These are phyloP conservation scores for Cerastis rubricosa DNA, from an alignment of 2,888 invertebrate species.

Conservation along the genomic window DNA sequence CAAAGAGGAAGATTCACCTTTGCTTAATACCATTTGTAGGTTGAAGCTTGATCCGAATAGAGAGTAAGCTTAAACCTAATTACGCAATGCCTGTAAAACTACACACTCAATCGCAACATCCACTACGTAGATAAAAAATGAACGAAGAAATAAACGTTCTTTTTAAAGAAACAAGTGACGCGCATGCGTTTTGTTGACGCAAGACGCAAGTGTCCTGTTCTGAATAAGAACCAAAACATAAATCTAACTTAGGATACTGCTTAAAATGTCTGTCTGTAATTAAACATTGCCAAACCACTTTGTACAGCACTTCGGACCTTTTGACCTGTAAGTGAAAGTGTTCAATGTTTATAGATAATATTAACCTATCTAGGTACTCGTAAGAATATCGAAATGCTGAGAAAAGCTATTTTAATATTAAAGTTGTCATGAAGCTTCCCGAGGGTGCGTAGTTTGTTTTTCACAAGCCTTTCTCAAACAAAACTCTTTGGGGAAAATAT, in stretches of 20 bases:
- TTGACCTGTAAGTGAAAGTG: constrained; percentile 16
- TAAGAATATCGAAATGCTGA: not conserved
- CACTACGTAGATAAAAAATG: too few relatives aligned
- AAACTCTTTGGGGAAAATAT: not conserved
- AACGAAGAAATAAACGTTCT: too few relatives aligned
- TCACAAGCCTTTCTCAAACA: not conserved
- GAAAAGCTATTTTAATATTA: not conserved
- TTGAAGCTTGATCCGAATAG: too few relatives aligned
- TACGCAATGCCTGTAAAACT: too few relatives aligned
- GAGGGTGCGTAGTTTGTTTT: not conserved
- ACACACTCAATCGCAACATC: too few relatives aligned
- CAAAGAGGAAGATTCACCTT: not conserved
- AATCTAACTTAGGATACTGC: not conserved
- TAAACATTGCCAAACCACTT: constrained; percentile 24
- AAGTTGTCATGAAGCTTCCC: not conserved
- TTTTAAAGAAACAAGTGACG: too few relatives aligned
- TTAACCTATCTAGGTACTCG: not conserved
- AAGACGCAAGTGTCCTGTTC: not conserved
- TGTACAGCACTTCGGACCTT: not conserved
- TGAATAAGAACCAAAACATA: not conserved
- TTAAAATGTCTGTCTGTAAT: constrained; percentile 4
- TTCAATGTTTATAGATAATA: constrained; percentile 8
- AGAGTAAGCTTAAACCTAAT: too few relatives aligned
- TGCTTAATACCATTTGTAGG: not conserved
- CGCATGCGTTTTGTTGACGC: not conserved